Evolutionary conservation across 2,797 vertebrate species (phyloP).

Genomic region (Tauraco hartlaubi): DNA sequence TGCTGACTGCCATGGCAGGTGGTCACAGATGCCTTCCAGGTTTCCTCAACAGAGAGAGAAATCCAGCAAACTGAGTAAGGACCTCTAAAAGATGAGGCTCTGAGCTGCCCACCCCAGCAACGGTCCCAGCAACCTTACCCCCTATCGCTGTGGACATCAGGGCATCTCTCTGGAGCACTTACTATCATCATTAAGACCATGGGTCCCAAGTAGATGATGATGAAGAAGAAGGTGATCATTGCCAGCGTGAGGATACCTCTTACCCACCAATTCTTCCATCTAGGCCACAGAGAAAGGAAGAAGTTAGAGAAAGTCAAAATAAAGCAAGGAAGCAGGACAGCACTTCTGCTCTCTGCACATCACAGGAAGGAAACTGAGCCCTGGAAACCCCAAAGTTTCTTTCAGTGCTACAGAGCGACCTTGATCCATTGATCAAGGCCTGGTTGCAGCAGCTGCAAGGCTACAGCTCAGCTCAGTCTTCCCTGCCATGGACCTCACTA

Average conservation of each 20-base stretch:
- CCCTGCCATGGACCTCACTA: neutral
- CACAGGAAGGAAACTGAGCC: neutral
- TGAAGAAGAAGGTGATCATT: slow-evolving; percentile 98
- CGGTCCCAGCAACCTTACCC: neutral
- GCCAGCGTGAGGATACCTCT: slow-evolving; percentile 96
- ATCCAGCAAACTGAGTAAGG: neutral
- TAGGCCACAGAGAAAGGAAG: slow-evolving; percentile 59
- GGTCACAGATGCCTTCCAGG: neutral
- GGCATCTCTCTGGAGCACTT: slow-evolving; percentile 73
- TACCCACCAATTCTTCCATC: slow-evolving; percentile 99
- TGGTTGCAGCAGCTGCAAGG: neutral
- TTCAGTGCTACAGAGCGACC: neutral
- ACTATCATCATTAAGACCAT: slow-evolving; percentile 98
- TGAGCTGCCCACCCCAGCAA: neutral
- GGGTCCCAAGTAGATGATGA: slow-evolving; percentile 98
- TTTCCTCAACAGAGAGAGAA: neutral
- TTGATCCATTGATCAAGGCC: neutral
- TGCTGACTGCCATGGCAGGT: rapidly evolving
- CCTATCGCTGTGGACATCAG: rapidly evolving
- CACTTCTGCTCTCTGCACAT: neutral
- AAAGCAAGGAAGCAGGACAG: neutral
- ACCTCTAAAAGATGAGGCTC: neutral
- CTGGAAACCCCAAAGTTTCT: neutral
- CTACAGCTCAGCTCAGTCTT: neutral
- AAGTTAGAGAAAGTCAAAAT: neutral